A percentile compares a stretch with the other conserved stretches of the same genome.
Conservation (phyloP, 2,888 invertebrate genomes). For the Eilema sororculum region DNA sequence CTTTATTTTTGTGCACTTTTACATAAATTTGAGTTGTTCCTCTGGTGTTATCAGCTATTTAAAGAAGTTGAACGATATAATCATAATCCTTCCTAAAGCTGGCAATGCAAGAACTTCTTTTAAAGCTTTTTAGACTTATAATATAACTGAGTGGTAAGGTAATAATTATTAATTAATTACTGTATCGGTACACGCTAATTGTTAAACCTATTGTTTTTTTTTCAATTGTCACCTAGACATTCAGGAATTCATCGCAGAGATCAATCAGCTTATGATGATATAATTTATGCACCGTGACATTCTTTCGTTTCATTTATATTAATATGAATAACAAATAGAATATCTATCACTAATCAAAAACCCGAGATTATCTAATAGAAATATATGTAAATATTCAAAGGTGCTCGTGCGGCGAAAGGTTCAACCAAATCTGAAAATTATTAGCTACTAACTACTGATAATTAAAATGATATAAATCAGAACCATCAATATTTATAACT, state of each 20-base stretch:
- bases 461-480: conserved; percentile 34
- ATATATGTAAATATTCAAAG: conserved; percentile 36
- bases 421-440: conserved; percentile 22
- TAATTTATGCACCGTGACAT: conserved; percentile 49
- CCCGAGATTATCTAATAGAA: conserved; percentile 37
- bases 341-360: conserved; percentile 28
- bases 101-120: neutral
- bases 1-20: too few species aligned
- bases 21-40: neutral
- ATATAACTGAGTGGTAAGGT: neutral
- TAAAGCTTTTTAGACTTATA: neutral
- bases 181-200: neutral
- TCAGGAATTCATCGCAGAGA: conserved; percentile 17
- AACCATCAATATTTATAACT: conserved; percentile 23
- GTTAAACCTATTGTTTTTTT: neutral
- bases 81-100: too few species aligned
- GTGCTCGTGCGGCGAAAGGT: conserved; percentile 22
- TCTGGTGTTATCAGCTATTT: neutral
- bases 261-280: conserved; percentile 29
- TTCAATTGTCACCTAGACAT: neutral
- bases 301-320: conserved; percentile 38
- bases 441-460: conserved; percentile 33
- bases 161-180: neutral
- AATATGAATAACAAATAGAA: conserved; percentile 32
- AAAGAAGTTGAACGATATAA: neutral